These are phyloP conservation scores for Ctenosaura bakeri DNA, from an alignment of 2,797 vertebrate species.

Conservation along the genomic window DNA sequence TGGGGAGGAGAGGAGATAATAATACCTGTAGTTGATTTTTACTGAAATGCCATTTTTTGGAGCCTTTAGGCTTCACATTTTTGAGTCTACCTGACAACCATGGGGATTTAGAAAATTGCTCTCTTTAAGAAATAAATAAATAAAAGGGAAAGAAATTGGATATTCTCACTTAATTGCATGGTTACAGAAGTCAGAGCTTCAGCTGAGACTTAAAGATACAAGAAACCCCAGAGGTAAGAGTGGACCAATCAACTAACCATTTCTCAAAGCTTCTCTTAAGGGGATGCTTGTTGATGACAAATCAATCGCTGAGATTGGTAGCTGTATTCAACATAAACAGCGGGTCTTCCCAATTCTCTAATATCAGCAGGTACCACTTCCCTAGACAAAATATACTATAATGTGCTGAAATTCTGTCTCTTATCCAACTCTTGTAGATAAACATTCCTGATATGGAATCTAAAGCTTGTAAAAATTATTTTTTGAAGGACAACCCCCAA, in stretches of 20 bases:
- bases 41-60: not conserved
- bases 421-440: not conserved
- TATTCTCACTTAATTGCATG: conserved; percentile 33
- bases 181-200: conserved; percentile 25
- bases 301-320: not conserved
- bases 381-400: not conserved
- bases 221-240: conserved; percentile 16
- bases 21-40: not conserved
- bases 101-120: conserved; percentile 35
- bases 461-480: not conserved
- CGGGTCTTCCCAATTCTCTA: not conserved
- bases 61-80: conserved; percentile 27
- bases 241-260: conserved; percentile 13
- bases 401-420: not conserved
- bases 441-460: not conserved
- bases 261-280: conserved; percentile 18
- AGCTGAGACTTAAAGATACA: conserved; percentile 16
- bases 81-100: not conserved
- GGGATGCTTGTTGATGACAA: not conserved
- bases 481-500: too few relatives aligned
- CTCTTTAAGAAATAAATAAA: conserved; percentile 15
- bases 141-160: conserved; percentile 8
- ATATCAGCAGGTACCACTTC: not conserved
- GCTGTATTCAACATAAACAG: not conserved
- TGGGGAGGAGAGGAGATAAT: not conserved